These are phyloP conservation scores for Brachypodius melanocephalos DNA, from an alignment of 2,113 vertebrate species.

Conservation along the genomic window DNA sequence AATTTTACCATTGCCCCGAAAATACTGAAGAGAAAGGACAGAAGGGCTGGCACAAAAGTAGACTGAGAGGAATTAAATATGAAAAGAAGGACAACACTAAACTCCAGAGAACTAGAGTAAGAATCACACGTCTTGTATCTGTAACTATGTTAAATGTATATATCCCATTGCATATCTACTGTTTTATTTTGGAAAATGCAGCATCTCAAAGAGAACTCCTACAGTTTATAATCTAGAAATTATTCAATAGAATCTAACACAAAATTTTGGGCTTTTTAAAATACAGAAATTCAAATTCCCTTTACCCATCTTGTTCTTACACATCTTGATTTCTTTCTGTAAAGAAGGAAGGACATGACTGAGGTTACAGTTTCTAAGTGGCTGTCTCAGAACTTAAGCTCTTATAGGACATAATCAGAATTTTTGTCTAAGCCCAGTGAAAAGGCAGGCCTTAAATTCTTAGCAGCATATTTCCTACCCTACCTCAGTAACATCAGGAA, in stretches of 20 bases:
- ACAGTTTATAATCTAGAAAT: neutral
- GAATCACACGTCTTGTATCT: neutral
- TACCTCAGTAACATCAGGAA: neutral
- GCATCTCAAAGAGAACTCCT: neutral
- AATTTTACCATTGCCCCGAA: neutral
- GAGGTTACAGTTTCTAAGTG: neutral
- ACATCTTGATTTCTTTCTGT: neutral
- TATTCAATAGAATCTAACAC: neutral
- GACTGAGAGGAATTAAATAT: neutral
- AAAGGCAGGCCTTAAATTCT: neutral
- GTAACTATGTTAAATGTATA: neutral
- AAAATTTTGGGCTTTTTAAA: rapidly evolving
- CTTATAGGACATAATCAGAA: neutral
- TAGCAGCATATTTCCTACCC: neutral
- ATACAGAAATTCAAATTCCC: neutral
- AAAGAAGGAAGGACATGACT: neutral
- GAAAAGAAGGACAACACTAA: neutral
- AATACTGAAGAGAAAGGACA: neutral
- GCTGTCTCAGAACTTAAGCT: neutral
- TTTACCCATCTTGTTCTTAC: neutral
- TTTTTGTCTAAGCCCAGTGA: neutral
- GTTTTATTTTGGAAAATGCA: neutral
- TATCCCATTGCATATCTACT: neutral
- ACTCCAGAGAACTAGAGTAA: neutral
- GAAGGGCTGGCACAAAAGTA: neutral